Evolutionary conservation across 2,797 vertebrate genomes (phyloP).

Genomic region (Hybognathus amarus): DNA sequence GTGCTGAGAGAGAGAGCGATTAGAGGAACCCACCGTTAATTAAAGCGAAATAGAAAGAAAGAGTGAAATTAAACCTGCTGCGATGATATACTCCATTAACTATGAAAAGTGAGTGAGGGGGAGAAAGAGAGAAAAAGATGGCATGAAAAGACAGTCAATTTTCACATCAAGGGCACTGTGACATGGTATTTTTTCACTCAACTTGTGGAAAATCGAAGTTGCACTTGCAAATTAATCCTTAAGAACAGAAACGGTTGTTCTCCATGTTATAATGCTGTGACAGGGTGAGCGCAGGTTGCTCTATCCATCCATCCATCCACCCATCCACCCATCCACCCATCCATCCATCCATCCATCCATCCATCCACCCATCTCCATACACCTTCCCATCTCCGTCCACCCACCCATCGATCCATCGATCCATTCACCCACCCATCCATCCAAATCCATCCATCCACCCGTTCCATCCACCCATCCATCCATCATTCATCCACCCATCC

Average conservation of each 20-base stretch:
- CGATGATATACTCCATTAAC: conserved; percentile 47
- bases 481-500: background rate
- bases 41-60: conserved; percentile 50
- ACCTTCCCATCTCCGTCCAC: no score
- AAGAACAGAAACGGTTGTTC: conserved; percentile 37
- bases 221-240: conserved; percentile 36
- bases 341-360: background rate
- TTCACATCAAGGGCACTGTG: conserved; percentile 31
- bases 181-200: conserved; percentile 24
- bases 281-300: conserved; percentile 10
- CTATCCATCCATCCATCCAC: background rate
- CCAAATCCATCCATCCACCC: no score
- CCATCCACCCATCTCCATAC: no score
- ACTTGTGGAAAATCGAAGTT: conserved; percentile 39
- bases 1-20: conserved; percentile 43
- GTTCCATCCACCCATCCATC: no score
- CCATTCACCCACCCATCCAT: no score
- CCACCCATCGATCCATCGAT: no score
- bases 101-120: conserved; percentile 31
- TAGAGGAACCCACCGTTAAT: conserved; percentile 47
- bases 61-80: conserved; percentile 52
- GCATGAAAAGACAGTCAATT: conserved; percentile 28
- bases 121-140: conserved; percentile 12
- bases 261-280: background rate
- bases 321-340: background rate